These are phyloP conservation scores for Cremastinae sp. DNA, from an alignment of 2,888 invertebrate genomes.

Conservation along the genomic window DNA sequence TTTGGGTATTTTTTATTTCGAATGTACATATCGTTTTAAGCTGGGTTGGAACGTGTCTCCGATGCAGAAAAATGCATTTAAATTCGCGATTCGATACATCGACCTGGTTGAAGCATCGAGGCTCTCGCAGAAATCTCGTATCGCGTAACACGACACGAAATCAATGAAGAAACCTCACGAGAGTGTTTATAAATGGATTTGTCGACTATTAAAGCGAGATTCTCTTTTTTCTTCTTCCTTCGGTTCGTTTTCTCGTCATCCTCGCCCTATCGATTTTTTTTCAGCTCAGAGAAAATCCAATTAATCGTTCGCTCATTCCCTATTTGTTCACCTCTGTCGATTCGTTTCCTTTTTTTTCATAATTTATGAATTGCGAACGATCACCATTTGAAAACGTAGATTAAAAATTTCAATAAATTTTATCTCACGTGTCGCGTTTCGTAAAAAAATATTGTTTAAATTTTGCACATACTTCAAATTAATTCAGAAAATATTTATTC, in stretches of 20 bases:
- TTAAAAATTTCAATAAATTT: too few species aligned
- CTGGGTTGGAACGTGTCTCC: too few species aligned
- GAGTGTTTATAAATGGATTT: conserved; percentile 56
- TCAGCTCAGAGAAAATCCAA: conserved; percentile 19
- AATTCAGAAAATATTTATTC: too few species aligned
- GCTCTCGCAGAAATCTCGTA: conserved; percentile 17
- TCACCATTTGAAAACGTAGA: too few species aligned
- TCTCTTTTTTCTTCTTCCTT: neutral
- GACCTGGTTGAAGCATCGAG: neutral
- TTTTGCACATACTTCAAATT: too few species aligned
- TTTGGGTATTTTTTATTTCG: too few species aligned
- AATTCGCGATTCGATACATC: too few species aligned
- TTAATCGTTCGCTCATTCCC: conserved; percentile 20
- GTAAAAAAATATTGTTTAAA: too few species aligned
- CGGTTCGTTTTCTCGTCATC: neutral
- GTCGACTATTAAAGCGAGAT: conserved; percentile 49
- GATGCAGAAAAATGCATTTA: too few species aligned
- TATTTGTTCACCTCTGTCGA: neutral
- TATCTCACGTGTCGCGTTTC: too few species aligned
- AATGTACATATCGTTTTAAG: too few species aligned
- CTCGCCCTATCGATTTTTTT: neutral
- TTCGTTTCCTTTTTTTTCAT: neutral
- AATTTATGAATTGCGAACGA: neutral
- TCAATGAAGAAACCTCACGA: conserved; percentile 59
- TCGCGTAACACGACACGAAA: conserved; percentile 52